phyloP scores from a whole-genome alignment of 2,797 vertebrate species.

The Anas bahamensis region DNA sequence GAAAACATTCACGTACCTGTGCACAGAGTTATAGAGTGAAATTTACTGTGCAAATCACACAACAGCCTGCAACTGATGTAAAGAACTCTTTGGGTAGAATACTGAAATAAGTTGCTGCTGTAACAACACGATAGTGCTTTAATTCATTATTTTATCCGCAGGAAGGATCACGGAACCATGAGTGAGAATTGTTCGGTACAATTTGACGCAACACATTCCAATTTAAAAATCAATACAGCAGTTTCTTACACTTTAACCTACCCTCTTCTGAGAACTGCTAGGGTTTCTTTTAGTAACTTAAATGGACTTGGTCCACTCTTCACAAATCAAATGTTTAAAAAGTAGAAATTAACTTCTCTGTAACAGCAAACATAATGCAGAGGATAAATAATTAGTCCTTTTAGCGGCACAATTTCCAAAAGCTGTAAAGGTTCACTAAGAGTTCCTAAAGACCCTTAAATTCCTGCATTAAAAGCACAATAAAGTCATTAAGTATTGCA shows the following conservation, averaged over 20 bases:
- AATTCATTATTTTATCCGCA: conserved; percentile 26
- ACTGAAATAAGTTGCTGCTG: not conserved
- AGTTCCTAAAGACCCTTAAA: not conserved
- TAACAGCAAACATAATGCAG: not conserved
- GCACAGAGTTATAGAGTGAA: not conserved
- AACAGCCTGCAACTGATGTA: not conserved
- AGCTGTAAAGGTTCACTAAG: not conserved
- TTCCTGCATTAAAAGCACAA: not conserved
- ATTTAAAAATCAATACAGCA: conserved; percentile 28
- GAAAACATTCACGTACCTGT: not conserved
- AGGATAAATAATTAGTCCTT: not conserved
- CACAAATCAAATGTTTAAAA: not conserved
- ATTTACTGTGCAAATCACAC: not conserved
- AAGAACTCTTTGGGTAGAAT: conserved; percentile 4
- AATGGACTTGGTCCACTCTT: not conserved
- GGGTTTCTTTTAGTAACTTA: not conserved
- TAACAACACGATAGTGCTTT: not conserved
- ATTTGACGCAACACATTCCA: conserved; percentile 4
- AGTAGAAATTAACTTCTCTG: not conserved
- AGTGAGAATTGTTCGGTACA: not conserved
- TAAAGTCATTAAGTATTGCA: not conserved
- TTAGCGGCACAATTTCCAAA: not conserved
- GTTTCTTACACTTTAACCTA: not conserved
- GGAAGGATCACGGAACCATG: not conserved
- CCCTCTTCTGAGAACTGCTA: not conserved